phyloP scores from a whole-genome alignment of 2,113 vertebrate genomes.

The Bubo blakistoni region DNA sequence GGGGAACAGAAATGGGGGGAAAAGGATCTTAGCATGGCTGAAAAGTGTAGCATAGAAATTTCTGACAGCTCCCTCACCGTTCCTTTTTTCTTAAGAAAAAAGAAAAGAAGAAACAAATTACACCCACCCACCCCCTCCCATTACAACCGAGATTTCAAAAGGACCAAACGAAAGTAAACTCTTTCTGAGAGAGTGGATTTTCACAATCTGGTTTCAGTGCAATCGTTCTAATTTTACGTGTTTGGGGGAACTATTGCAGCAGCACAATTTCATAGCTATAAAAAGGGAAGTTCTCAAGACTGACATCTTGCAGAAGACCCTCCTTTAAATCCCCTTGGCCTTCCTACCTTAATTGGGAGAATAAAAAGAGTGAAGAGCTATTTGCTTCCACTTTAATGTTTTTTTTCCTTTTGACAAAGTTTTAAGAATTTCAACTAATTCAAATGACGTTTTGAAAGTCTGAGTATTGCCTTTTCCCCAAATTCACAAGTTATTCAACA shows the following conservation, averaged over 20 bases:
- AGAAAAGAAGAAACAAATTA: rapidly evolving
- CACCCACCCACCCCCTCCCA: no score
- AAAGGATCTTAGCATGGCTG: not conserved
- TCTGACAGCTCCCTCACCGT: not conserved
- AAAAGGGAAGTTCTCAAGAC: not conserved
- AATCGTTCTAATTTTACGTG: not conserved
- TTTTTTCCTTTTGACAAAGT: not conserved
- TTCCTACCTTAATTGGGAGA: not conserved
- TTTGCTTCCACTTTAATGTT: not conserved
- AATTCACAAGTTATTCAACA: not conserved
- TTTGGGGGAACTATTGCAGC: not conserved
- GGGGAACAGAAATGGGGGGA: not conserved
- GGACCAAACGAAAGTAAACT: not conserved
- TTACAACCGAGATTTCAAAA: not conserved
- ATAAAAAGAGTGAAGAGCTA: not conserved
- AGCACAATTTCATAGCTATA: not conserved
- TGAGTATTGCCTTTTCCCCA: not conserved
- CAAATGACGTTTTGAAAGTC: not conserved
- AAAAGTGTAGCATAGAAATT: not conserved
- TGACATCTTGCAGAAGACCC: not conserved
- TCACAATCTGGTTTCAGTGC: not conserved
- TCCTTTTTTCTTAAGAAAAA: not conserved
- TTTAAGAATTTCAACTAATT: not conserved
- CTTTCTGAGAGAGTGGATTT: not conserved
- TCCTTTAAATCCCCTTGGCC: not conserved